Evolutionary conservation across 2,888 invertebrate species (phyloP), one percentile per base, ranked within the genome.

Genomic region (Pilophorus perplexus): DNA sequence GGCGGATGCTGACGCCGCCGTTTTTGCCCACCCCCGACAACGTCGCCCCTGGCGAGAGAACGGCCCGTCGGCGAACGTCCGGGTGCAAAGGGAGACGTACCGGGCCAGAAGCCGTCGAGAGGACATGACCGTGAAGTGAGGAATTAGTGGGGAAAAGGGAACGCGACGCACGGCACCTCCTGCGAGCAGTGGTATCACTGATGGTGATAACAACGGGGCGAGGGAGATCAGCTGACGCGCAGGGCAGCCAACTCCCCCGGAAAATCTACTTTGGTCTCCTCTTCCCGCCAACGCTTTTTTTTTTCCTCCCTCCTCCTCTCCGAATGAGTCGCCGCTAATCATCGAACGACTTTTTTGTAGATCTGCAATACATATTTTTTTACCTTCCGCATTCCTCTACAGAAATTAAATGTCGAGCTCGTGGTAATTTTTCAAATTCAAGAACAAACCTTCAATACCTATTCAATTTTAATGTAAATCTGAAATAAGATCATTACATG

Each of bases 1-100:
- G 16, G 55, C 40, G 8, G 48, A 64, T 12, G 40, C 64, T 40
- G 27, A 65, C 5, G 54, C 64, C 18, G 40, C 40, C 28, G 54
- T 25, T 18, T 48, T 25, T 5, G 25, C 10, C 28, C 48, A 33
- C 5, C 12, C 48, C 27, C 28, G 2, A 5, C 16, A 22, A 57
- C 38, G 25, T 14, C 3, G 1, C 28, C 16, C 6, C 40, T 42
- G 38, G 14, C 42, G 59, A 28, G 52, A 2, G 12, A n/a, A 2
- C 4, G 8, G 28, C 8, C 27, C 28, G 52, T 16, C 55, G 55
- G 16, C n/a, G 20, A 55, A 2, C 4, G 8, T 8, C 2, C 62
- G 44, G 2, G 16, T 22, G 4, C 18, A 12, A 18, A 33, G 33
- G 28, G 16, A 6, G 18, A 27, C 52, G n/a, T 52, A 18, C 25